Percentiles rank a stretch among this genome's conserved stretches.
Evolutionary conservation across 2,888 invertebrate species (phyloP).

Genomic region (Microplitis deprimator): DNA sequence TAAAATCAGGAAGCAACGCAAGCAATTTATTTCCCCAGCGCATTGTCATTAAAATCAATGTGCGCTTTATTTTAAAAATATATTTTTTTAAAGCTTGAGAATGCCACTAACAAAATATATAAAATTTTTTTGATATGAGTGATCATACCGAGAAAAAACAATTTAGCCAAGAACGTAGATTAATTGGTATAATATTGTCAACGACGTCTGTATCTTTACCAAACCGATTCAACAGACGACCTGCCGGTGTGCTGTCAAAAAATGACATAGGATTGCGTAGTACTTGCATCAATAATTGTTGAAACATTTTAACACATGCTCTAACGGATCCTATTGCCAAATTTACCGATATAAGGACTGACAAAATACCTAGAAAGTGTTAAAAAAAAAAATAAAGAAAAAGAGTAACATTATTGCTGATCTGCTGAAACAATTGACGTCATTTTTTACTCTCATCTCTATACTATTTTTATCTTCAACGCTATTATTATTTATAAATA

Average conservation of each 20-base stretch:
- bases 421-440: neutral
- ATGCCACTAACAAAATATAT: neutral
- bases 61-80: neutral
- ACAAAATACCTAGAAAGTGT: slow-evolving; percentile 70
- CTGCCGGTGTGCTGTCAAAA: slow-evolving; percentile 80
- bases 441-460: too few species aligned
- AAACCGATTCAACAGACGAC: slow-evolving; percentile 80
- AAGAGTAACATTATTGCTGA: slow-evolving; percentile 17
- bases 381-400: slow-evolving; percentile 20
- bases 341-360: slow-evolving; percentile 74
- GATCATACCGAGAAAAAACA: slow-evolving; percentile 63
- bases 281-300: slow-evolving; percentile 73
- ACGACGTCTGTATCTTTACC: slow-evolving; percentile 79
- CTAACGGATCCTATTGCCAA: slow-evolving; percentile 76
- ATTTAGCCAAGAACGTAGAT: slow-evolving; percentile 71
- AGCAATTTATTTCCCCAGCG: slow-evolving; percentile 1
- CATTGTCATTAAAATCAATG: neutral
- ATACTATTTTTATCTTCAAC: too few species aligned
- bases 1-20: slow-evolving; percentile 24
- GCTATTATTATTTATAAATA: too few species aligned
- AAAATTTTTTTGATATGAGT: too few species aligned
- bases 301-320: slow-evolving; percentile 77
- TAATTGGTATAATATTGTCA: slow-evolving; percentile 76
- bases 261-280: slow-evolving; percentile 79
- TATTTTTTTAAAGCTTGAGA: neutral